Base-by-base conservation (phyloP, 2,113 vertebrate genomes). In the Perca flavescens region DNA sequence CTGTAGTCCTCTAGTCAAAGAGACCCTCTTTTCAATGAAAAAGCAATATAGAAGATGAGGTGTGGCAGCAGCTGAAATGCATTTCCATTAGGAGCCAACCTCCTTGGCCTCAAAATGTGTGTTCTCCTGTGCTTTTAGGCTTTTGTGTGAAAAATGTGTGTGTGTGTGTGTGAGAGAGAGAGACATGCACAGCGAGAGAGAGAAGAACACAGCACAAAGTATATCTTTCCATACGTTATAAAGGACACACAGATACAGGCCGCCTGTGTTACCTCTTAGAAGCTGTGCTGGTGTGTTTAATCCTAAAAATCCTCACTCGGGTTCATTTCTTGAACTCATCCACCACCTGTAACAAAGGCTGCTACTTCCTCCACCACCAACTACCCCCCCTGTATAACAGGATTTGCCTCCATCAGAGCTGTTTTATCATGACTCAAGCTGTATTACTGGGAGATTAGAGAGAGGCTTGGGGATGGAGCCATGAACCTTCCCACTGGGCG, bases 361-460 rank as follows among this genome's bases (percentile, higher is more conserved):
- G 73, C 82, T 68, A 64, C 69, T 50, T 61, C 60, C 76, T 64
- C 71, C 69, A 65, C 34, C 28, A 50, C 31, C n/a, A 50, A 12
- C 28, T 22, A 25, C 22, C 65, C 63, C 36, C 40, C 57, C 40
- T 56, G 50, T 85, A 90, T 93, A 89, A 92, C 85, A 91, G 88
- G 92, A 93, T 93, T 93, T 93, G 79, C 80, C 87, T 86, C 85
- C 84, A 87, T 89, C 86, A 89, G 84, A 89, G 83, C 83, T 78
- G 79, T 91, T 93, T 94, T 91, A 92, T 93, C 91, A 91, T 89
- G 89, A 93, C 89, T 93, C 87, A 85, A 85, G 85, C 80, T 85
- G 88, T 90, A 92, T 94, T 92, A 92, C 63, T 78, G 73, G 31
- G 61, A 91, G 93, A 94, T 94, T 93, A 93, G 84, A 86, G 77